Evolutionary conservation across 1,140 invertebrate genomes (phyloP), one percentile per base, ranked within the genome.

Genomic region (Drosophila albomicans): DNA sequence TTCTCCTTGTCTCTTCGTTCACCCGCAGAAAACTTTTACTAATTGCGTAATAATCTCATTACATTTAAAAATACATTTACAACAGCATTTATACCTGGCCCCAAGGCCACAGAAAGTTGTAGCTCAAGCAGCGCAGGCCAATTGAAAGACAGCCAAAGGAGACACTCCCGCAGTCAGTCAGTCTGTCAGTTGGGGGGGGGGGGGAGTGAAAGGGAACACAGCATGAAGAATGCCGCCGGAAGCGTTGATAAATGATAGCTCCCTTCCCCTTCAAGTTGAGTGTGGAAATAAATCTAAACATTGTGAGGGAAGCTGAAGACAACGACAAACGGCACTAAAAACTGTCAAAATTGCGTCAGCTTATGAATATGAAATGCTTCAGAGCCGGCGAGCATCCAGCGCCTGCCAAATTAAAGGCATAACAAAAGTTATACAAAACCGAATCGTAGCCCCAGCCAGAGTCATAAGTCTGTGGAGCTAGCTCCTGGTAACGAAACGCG

Each of bases 41-140:
- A 89, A 89, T 89, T 89, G 78, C 81, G 81, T 89, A 89, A 89
- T 89, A 89, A 89, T 89, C 85, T 89, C 77, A 89, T 89, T 89
- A 89, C 85, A 89, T 89, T 89, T 85, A 89, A 85, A 89, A 88
- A 88, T 89, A 88, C 85, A 88, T 88, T 88, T 89, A 88, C 85
- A 89, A 87, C 77, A 80, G 80, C 77, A 87, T 87, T 87, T 88
- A 88, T 87, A 84, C 84, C 84, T 87, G 84, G 80, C 77, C 81
- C 70, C 61, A 78, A 80, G 84, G 80, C 80, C 77, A 82, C 1
- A 8, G 28, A 64, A 35, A 41, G 25, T 6, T 25, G 28, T 10
- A 16, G 45, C 10, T 48, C 32, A 32, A 62, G 32, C 13, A 45
- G 20, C 46, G 20, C 46, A 49, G 49, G 38, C 30, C 52, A 70